phyloP scores from a whole-genome alignment of 2,113 vertebrate genomes.

The Marmota flaviventris region DNA sequence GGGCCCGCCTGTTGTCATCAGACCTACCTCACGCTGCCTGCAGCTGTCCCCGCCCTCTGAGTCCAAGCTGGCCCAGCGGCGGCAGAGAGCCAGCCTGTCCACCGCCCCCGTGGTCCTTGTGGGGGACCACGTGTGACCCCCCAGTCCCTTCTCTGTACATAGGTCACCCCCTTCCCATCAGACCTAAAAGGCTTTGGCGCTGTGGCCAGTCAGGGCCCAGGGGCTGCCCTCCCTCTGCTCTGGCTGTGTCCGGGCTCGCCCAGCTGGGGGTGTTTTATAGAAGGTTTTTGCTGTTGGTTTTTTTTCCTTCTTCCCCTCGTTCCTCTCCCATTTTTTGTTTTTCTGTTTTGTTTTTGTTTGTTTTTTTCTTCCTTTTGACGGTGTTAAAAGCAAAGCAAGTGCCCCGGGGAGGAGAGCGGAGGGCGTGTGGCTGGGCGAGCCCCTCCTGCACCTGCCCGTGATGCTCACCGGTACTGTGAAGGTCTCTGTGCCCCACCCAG shows the following conservation, averaged over 20 bases:
- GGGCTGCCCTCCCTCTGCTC: constrained; percentile 69
- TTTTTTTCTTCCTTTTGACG: not conserved
- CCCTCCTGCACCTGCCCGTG: not conserved
- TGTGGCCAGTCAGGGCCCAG: constrained; percentile 77
- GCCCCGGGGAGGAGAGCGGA: not conserved
- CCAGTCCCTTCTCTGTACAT: constrained; percentile 33
- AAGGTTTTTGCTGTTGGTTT: constrained; percentile 69
- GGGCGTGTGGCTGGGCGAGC: not conserved
- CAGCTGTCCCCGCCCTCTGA: constrained; percentile 96
- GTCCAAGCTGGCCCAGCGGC: constrained; percentile 95
- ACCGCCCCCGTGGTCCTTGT: constrained; percentile 94
- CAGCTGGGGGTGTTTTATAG: constrained; percentile 88
- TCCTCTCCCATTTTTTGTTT: not conserved
- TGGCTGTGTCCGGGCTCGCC: constrained; percentile 87
- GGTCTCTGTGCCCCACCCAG: not conserved
- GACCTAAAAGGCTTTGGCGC: constrained; percentile 64
- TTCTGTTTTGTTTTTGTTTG: not conserved
- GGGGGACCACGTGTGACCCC: constrained; percentile 87
- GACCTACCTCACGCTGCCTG: constrained; percentile 93
- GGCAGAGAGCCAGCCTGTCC: constrained; percentile 93
- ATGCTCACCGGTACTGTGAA: constrained; percentile 65
- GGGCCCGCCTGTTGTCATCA: constrained; percentile 92
- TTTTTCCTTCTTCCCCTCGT: not conserved
- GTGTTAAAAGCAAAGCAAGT: constrained; percentile 59
- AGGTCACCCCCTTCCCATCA: not conserved